Conservation (phyloP, 2,888 invertebrate species). For the Morpho helenor region DNA sequence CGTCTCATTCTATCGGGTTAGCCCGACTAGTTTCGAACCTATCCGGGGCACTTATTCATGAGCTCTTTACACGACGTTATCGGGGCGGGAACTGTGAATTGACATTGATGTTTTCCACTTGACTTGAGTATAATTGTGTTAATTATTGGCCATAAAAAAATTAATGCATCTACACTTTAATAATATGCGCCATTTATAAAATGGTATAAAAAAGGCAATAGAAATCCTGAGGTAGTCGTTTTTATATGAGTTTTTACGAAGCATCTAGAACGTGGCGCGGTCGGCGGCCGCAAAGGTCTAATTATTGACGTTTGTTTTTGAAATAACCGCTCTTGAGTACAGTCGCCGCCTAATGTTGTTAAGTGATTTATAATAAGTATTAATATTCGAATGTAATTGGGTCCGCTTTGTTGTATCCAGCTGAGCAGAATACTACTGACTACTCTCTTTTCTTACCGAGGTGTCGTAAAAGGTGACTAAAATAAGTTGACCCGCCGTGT, state of each 20-base stretch:
- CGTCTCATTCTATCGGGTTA: no score
- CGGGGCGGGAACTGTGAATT: no score
- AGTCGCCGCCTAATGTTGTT: constrained; percentile 38
- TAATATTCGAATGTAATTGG: constrained; percentile 1
- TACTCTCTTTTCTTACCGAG: no score
- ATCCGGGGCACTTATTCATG: no score
- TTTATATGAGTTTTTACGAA: constrained; percentile 57
- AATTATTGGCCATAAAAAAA: constrained; percentile 1
- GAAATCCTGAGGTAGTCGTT: constrained; percentile 32
- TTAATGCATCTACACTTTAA: not conserved
- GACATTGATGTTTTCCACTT: no score
- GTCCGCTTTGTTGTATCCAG: no score
- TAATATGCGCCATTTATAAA: not conserved
- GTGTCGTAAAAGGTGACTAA: no score
- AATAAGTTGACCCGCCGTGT: no score
- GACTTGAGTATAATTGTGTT: not conserved
- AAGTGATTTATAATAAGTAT: constrained; percentile 21
- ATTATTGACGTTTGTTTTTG: constrained; percentile 74
- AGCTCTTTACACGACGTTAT: no score
- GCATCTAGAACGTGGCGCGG: constrained; percentile 33
- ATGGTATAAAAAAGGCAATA: constrained; percentile 11
- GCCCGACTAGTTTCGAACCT: no score
- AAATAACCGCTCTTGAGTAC: constrained; percentile 57
- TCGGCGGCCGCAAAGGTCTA: constrained; percentile 52
- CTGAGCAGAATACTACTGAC: no score